Conservation (phyloP, 2,113 vertebrate species). For the Sylvia atricapilla region DNA sequence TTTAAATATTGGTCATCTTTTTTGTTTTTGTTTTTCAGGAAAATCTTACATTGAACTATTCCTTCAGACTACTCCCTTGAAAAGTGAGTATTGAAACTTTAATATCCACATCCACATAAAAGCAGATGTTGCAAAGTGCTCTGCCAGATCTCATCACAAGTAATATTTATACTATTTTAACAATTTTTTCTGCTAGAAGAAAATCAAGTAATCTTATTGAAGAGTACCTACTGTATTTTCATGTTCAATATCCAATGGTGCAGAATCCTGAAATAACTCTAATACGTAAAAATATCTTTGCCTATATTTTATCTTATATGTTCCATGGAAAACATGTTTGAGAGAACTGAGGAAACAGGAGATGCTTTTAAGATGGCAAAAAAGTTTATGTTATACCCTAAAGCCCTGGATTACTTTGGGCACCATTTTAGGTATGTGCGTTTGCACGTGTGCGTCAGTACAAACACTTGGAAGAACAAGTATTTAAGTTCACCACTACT, state of each 20-base stretch:
- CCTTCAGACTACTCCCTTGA: background rate
- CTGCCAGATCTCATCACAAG: background rate
- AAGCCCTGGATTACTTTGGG: background rate
- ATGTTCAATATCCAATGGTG: background rate
- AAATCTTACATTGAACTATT: background rate
- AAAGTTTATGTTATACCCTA: background rate
- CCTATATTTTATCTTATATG: background rate
- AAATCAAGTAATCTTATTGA: constrained; percentile 10
- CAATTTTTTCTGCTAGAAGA: background rate
- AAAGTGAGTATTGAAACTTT: background rate
- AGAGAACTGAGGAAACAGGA: background rate
- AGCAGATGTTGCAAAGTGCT: background rate
- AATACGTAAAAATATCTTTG: background rate
- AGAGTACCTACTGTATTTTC: constrained; percentile 28
- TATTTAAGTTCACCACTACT: background rate
- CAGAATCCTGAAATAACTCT: background rate
- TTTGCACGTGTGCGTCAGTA: background rate
- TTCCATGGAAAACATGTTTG: background rate
- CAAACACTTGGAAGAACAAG: background rate
- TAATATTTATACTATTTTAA: constrained; percentile 11
- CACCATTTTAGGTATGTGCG: rapidly evolving
- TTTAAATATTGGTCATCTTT: background rate
- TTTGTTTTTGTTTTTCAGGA: background rate
- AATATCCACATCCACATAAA: background rate
- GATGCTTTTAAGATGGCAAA: background rate